Evolutionary conservation across 1,140 invertebrate genomes (phyloP).

Genomic region (Gonioctena quinquepunctata): DNA sequence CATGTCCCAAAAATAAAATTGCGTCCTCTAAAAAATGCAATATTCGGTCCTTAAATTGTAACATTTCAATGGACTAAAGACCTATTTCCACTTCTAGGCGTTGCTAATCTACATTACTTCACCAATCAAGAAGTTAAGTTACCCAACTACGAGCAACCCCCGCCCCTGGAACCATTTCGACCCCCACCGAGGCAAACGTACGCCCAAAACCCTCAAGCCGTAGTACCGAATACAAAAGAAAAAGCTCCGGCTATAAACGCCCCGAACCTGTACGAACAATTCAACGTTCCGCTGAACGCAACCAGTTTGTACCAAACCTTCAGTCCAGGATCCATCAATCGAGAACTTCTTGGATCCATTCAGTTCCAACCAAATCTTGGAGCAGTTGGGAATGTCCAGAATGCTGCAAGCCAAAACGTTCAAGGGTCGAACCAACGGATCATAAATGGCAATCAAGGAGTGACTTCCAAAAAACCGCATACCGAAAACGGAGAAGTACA

Average conservation of each 20-base stretch:
- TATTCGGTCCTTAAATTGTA: no score
- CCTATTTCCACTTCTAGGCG: background rate
- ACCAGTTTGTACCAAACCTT: conserved; percentile 35
- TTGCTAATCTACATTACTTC: background rate
- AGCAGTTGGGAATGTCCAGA: background rate
- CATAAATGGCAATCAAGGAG: conserved; percentile 19
- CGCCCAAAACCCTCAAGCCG: conserved; percentile 26
- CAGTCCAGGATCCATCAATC: conserved; percentile 34
- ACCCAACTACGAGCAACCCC: conserved; percentile 11
- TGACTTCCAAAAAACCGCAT: conserved; percentile 11
- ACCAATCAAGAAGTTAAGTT: conserved; percentile 2
- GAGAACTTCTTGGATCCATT: conserved; percentile 25
- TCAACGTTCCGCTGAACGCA: conserved; percentile 28
- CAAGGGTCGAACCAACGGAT: conserved; percentile 9
- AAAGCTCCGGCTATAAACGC: conserved; percentile 25
- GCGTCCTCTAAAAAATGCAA: no score
- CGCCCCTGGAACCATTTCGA: conserved; percentile 10
- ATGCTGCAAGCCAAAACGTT: conserved; percentile 16
- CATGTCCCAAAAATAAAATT: no score
- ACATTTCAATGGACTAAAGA: no score
- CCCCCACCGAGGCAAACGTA: conserved; percentile 16
- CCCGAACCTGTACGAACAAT: conserved; percentile 30
- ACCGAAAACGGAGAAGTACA: conserved; percentile 70
- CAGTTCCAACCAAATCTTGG: background rate
- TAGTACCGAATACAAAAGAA: conserved; percentile 24